A percentile compares a stretch with the other conserved stretches of the same genome.
phyloP scores from a whole-genome alignment of 2,888 invertebrate species.

The Lydus trimaculatus region DNA sequence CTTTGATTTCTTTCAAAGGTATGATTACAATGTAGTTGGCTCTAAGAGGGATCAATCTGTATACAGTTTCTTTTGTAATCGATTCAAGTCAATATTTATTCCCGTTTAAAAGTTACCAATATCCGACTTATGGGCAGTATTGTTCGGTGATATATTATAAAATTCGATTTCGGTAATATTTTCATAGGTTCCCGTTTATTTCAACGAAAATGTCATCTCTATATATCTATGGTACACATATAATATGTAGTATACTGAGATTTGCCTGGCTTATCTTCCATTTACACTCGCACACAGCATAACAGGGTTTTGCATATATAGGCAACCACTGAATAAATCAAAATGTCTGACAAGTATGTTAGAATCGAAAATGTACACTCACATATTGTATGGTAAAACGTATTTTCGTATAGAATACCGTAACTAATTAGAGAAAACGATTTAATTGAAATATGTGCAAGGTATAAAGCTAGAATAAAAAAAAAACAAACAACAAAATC shows the following conservation, averaged over 20 bases:
- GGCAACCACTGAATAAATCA: not conserved
- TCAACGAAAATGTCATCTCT: not conserved
- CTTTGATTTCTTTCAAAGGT: too few relatives aligned
- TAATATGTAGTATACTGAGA: not conserved
- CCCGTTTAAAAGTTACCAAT: not conserved
- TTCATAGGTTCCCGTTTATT: not conserved
- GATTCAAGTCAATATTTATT: not conserved
- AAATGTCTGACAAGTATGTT: not conserved
- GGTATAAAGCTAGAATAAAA: too few relatives aligned
- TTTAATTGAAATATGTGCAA: too few relatives aligned
- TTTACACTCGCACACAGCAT: slow-evolving; percentile 1
- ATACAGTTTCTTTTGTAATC: too few relatives aligned
- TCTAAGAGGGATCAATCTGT: too few relatives aligned
- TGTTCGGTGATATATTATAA: not conserved
- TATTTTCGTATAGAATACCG: too few relatives aligned
- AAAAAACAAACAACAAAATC: too few relatives aligned
- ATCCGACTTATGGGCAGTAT: not conserved
- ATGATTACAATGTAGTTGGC: too few relatives aligned
- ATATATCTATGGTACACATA: not conserved
- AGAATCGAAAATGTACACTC: not conserved
- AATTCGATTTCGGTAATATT: not conserved
- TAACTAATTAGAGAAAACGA: too few relatives aligned
- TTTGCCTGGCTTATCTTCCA: not conserved
- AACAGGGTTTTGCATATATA: not conserved
- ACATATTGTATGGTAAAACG: too few relatives aligned